These are phyloP conservation scores for Trypoxylus dichotomus DNA, from an alignment of 1,140 invertebrate genomes.

Conservation along the genomic window DNA sequence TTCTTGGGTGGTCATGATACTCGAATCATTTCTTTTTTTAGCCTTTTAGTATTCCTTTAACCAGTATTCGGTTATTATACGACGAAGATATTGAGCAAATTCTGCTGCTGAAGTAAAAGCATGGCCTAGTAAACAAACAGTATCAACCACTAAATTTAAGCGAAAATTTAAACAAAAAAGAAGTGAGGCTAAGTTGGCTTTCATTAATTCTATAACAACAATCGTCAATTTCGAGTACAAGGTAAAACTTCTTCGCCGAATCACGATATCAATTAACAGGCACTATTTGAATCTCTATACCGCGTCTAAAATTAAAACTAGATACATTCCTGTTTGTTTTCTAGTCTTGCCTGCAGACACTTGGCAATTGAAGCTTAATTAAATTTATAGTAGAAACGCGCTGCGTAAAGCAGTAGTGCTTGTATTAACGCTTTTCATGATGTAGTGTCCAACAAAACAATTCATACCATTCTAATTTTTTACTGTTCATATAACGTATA, in stretches of 20 bases:
- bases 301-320: slow-evolving; percentile 10
- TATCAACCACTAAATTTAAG: no score
- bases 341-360: not conserved
- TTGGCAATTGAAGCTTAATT: slow-evolving; percentile 9
- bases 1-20: no score
- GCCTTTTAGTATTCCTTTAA: no score
- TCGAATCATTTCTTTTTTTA: no score
- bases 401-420: not conserved
- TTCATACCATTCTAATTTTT: not conserved
- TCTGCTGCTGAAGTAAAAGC: no score
- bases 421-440: not conserved
- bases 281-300: not conserved
- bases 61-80: no score
- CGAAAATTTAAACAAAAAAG: no score
- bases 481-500: not conserved
- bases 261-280: slow-evolving; percentile 11
- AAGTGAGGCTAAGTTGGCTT: no score
- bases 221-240: no score
- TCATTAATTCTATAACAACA: no score
- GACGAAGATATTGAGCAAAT: no score
- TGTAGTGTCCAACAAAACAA: not conserved
- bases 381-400: not conserved
- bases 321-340: slow-evolving; percentile 15
- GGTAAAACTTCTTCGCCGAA: not conserved
- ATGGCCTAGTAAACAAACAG: no score